These are phyloP conservation scores for Gnatocerus cornutus DNA, from an alignment of 2,888 invertebrate species.

Conservation along the genomic window DNA sequence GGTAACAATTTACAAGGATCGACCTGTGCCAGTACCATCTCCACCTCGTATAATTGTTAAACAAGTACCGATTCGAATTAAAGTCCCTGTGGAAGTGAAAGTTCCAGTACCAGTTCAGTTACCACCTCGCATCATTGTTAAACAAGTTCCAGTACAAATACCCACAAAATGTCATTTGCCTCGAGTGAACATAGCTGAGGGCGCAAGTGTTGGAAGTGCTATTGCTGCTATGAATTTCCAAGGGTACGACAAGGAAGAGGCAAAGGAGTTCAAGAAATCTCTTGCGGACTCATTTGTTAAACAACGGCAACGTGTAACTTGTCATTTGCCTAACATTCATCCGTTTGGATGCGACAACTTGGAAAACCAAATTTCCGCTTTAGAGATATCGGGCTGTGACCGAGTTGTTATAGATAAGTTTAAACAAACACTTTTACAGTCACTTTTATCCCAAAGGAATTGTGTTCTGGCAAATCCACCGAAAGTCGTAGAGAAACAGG, in stretches of 20 bases:
- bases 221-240: not conserved
- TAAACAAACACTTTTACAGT: not conserved
- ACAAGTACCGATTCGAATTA: conserved; percentile 9
- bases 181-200: not conserved
- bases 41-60: conserved; percentile 8
- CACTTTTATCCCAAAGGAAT: too few species aligned
- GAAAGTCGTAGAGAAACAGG: not conserved
- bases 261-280: too few species aligned
- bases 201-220: not conserved
- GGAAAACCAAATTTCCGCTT: too few species aligned
- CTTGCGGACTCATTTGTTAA: too few species aligned
- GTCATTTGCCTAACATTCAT: too few species aligned
- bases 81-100: not conserved
- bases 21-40: conserved; percentile 1
- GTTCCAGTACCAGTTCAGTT: conserved; percentile 2
- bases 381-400: too few species aligned
- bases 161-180: not conserved
- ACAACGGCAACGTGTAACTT: not conserved
- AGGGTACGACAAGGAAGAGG: not conserved
- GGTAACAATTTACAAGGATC: too few species aligned
- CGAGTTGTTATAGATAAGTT: not conserved
- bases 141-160: not conserved
- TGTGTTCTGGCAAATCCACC: not conserved
- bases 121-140: too few species aligned
- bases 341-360: too few species aligned